Evolutionary conservation across 2,113 vertebrate genomes (phyloP).

Genomic region (Pseudolaguvia tuberculata): DNA sequence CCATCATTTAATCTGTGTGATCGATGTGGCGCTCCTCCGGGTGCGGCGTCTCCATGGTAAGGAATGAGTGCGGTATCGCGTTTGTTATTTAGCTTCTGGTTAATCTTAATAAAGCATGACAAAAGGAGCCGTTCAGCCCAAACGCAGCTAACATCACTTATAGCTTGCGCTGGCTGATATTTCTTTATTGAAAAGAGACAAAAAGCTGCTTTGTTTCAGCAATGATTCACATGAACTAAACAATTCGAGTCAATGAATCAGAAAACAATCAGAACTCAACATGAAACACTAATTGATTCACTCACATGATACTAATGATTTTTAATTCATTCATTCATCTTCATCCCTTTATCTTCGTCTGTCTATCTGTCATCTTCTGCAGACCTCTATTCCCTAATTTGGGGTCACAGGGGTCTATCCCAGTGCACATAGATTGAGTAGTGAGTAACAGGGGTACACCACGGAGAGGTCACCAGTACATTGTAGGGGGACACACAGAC

Average conservation of each 20-base stretch:
- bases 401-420: too few species aligned
- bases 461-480: too few species aligned
- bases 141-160: conserved; percentile 15
- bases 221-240: not conserved
- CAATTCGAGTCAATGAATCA: not conserved
- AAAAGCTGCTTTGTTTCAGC: not conserved
- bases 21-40: conserved; percentile 33
- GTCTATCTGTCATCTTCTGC: too few species aligned
- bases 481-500: too few species aligned
- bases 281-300: too few species aligned
- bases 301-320: too few species aligned
- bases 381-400: too few species aligned
- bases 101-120: conserved; percentile 44
- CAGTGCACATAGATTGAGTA: too few species aligned
- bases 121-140: conserved; percentile 17
- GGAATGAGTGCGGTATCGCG: conserved; percentile 22
- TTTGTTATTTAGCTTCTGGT: conserved; percentile 40
- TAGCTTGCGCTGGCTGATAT: conserved; percentile 2
- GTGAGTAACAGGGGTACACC: too few species aligned
- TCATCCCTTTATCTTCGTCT: too few species aligned
- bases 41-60: conserved; percentile 11
- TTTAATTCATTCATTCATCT: too few species aligned
- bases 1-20: conserved; percentile 51
- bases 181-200: conserved; percentile 5
- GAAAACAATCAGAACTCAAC: not conserved